Conservation (phyloP, 1,140 invertebrate genomes). For the Calephelis nemesis region DNA sequence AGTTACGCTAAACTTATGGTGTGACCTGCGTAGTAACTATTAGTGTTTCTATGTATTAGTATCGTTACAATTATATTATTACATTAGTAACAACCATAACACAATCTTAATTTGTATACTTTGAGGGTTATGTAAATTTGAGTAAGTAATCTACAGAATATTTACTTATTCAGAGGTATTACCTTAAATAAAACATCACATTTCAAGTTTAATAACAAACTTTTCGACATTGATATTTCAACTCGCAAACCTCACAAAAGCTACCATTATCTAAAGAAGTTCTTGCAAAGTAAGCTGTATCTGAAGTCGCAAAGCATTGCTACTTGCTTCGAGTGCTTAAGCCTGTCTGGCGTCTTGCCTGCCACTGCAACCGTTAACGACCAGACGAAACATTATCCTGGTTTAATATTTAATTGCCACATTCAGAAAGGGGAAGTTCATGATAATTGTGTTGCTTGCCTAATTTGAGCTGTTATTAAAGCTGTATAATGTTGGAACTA, state of each 20-base stretch:
- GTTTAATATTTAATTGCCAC: not conserved
- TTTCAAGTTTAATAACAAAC: not conserved
- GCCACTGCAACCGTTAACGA: conserved; percentile 17
- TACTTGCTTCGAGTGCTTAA: conserved; percentile 38
- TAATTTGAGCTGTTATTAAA: conserved; percentile 3
- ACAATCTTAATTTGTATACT: no score
- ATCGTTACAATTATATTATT: no score
- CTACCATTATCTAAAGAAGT: conserved; percentile 5
- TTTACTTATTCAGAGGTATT: no score
- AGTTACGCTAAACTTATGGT: no score
- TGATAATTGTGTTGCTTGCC: conserved; percentile 1
- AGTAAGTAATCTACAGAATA: no score
- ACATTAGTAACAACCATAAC: no score
- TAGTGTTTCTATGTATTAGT: no score
- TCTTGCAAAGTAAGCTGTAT: conserved; percentile 10
- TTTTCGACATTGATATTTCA: conserved; percentile 9
- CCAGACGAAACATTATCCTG: conserved; percentile 1
- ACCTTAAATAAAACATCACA: no score
- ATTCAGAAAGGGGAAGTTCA: not conserved
- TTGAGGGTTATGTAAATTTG: no score
- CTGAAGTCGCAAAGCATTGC: conserved; percentile 33
- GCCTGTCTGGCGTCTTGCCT: conserved; percentile 39
- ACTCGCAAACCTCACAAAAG: not conserved
- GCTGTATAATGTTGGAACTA: conserved; percentile 14
- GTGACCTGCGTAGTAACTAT: no score